Evolutionary conservation across 2,888 invertebrate species (phyloP), one percentile per base, ranked within the genome.

Genomic region (Coecobrya sp.): DNA sequence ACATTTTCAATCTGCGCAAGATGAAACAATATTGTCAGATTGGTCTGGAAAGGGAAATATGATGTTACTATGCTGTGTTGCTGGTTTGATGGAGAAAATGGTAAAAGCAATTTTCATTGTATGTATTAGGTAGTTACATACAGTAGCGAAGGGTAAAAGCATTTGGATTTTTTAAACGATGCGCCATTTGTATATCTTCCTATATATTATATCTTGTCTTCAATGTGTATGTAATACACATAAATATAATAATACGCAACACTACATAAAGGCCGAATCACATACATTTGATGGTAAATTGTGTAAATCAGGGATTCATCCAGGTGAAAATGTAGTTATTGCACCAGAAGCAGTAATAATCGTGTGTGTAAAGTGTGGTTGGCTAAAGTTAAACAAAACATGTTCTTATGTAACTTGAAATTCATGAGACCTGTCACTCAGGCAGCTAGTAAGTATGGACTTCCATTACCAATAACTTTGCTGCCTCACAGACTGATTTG

Each of bases 321-420:
- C 87, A 87, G 87, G 87, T 87, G 87, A 87, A 79, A 87, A 76
- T 86, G 52, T 45, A 65, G 25, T 59, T 59, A 59, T 55, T 79
- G 55, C 59, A 81, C 30, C 13, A 13, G 76, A 45, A 49, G 10
- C 49, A 73, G 73, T 19, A 73, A 19, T 73, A 73, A 73, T 42
- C 73, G 45, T 49, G 49, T 82, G 62, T 42, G 73, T 13, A 42
- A 25, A 19, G n/a, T n/a, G n/a, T n/a, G 1, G 25, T 11, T 76
- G 25, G 49, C 49, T 76, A 11, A 11, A 76, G 49, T 49, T 49
- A 76, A 76, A 76, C 49, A 76, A 76, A 76, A 13, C 49, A 73
- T 73, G 19, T 36, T 36, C 27, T 73, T n/a, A 49, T 25, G 76
- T n/a, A 76, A 49, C 45, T 76, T 45, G 45, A 76, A 76, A 76